Percentiles rank a stretch among this genome's conserved stretches.
Evolutionary conservation across 2,888 invertebrate species (phyloP).

Genomic region (Aporophyla lueneburgensis): DNA sequence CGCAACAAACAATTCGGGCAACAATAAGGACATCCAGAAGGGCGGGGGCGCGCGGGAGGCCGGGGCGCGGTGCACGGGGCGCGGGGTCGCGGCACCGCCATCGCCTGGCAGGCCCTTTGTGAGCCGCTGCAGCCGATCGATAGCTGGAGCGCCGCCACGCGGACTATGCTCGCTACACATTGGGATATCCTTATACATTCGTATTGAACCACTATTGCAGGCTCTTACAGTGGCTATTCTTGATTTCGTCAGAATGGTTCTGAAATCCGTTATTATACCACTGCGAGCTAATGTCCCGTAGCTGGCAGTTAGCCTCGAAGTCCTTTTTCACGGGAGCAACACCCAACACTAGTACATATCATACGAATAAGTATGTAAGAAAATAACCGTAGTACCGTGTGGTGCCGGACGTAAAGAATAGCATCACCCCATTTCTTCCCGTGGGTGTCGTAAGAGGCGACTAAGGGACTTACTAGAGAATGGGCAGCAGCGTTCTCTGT

Average conservation of each 20-base stretch:
- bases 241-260: slow-evolving; percentile 1
- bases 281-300: neutral
- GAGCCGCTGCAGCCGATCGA: slow-evolving; percentile 80
- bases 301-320: neutral
- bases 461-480: no score
- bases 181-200: slow-evolving; percentile 17
- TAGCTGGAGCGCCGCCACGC: slow-evolving; percentile 69
- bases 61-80: neutral
- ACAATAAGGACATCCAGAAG: slow-evolving; percentile 44
- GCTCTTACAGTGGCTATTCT: neutral
- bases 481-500: no score
- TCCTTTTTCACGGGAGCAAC: slow-evolving; percentile 2
- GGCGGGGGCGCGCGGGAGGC: slow-evolving; percentile 1
- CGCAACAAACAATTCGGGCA: slow-evolving; percentile 35
- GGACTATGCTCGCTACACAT: slow-evolving; percentile 10
- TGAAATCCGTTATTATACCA: neutral
- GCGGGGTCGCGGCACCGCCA: slow-evolving; percentile 6
- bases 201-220: slow-evolving; percentile 10
- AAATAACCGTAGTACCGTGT: no score
- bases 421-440: no score
- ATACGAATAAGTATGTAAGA: no score
- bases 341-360: no score
- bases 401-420: no score
- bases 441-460: no score
- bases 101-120: slow-evolving; percentile 70